Evolutionary conservation across 2,797 vertebrate genomes (phyloP).

Genomic region (Chrysocyon brachyurus): DNA sequence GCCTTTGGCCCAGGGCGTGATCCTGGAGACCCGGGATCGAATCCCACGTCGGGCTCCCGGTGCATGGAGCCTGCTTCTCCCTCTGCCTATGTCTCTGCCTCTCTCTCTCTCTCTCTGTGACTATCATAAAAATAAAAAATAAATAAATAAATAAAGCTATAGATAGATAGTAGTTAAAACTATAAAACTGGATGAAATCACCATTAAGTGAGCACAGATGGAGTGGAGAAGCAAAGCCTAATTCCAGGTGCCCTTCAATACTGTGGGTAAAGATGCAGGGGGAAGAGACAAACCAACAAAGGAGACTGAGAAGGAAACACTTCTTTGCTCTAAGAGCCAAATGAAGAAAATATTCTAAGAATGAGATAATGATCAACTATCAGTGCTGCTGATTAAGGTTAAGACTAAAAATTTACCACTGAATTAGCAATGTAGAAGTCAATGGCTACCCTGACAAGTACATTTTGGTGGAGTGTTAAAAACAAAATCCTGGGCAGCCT

Average conservation of each 20-base stretch:
- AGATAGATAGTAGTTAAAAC: not conserved
- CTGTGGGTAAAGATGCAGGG: not conserved
- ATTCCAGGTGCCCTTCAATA: not conserved
- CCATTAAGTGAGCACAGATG: not conserved
- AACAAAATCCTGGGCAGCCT: not conserved
- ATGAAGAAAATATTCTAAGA: constrained; percentile 2
- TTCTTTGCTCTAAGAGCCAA: constrained; percentile 3
- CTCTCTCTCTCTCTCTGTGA: no score
- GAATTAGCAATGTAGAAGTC: not conserved
- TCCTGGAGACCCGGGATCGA: no score
- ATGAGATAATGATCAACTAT: constrained; percentile 12
- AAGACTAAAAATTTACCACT: constrained; percentile 11
- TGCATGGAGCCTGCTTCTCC: no score
- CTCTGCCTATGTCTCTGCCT: no score
- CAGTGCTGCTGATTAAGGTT: not conserved
- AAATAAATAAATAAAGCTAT: not conserved
- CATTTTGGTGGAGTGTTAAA: not conserved
- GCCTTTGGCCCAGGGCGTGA: no score
- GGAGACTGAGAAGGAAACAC: not conserved
- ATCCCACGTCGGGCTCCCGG: no score
- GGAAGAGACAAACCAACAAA: not conserved
- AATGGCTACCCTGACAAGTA: not conserved
- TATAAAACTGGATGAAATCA: not conserved
- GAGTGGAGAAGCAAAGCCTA: not conserved
- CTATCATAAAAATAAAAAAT: no score